Evolutionary conservation across 2,888 invertebrate species (phyloP).

Genomic region (Calliopum simillimum): DNA sequence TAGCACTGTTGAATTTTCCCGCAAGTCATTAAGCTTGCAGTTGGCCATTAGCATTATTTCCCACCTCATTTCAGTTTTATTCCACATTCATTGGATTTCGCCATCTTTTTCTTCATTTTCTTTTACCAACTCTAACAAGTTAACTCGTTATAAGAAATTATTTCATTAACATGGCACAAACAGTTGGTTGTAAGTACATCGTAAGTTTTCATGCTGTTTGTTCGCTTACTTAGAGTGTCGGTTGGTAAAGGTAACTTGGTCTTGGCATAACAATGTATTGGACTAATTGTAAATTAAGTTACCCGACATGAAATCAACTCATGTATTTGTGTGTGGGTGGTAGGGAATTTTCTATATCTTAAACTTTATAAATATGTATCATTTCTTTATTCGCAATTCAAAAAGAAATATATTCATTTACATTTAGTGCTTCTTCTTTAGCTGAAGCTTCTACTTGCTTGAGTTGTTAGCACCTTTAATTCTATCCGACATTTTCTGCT

Average conservation of each 20-base stretch:
- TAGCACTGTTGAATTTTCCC: slow-evolving; percentile 4
- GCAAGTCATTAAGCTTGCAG: slow-evolving; percentile 13
- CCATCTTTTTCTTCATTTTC: not conserved
- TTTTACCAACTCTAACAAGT: slow-evolving; percentile 42
- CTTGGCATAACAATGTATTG: slow-evolving; percentile 21
- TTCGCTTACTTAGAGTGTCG: too few relatives aligned
- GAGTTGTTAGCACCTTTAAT: too few relatives aligned
- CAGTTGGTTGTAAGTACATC: slow-evolving; percentile 43
- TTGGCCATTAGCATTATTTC: not conserved
- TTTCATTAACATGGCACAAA: slow-evolving; percentile 51
- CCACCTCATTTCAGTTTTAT: not conserved
- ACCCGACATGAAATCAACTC: not conserved
- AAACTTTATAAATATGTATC: too few relatives aligned
- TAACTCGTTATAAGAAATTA: slow-evolving; percentile 56
- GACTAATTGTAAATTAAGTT: slow-evolving; percentile 27
- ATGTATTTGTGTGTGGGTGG: not conserved
- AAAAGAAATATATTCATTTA: too few relatives aligned
- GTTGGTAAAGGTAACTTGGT: not conserved
- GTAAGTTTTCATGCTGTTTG: not conserved
- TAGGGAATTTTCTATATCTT: too few relatives aligned
- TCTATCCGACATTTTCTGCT: too few relatives aligned
- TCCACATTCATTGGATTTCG: not conserved
- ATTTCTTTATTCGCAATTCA: too few relatives aligned
- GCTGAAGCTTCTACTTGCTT: too few relatives aligned
- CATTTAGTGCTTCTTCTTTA: too few relatives aligned